These are phyloP conservation scores for Macropus fuliginosus DNA, from an alignment of 2,797 vertebrate species.

Conservation along the genomic window DNA sequence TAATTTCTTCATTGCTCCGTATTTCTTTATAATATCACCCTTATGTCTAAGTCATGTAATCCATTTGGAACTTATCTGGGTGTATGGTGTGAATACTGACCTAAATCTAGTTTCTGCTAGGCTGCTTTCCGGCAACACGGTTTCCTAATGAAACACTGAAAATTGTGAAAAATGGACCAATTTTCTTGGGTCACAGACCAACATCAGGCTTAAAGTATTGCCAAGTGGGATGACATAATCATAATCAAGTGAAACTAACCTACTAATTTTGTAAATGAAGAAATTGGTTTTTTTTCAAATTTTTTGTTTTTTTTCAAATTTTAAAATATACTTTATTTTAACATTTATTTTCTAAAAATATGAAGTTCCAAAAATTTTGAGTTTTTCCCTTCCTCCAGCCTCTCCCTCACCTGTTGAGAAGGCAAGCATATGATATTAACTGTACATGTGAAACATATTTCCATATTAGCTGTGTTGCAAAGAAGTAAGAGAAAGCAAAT, in stretches of 20 bases:
- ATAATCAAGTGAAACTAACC: neutral
- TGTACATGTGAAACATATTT: neutral
- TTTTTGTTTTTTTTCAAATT: neutral
- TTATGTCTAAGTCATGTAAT: neutral
- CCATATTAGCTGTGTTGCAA: neutral
- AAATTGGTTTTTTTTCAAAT: neutral
- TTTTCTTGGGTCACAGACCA: neutral
- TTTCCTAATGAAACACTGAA: no score
- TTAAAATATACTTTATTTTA: neutral
- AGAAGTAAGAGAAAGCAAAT: neutral
- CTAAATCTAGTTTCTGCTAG: neutral
- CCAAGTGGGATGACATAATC: neutral
- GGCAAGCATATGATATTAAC: neutral
- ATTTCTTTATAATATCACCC: neutral
- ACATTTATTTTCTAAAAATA: neutral
- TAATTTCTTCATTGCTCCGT: neutral
- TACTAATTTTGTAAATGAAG: neutral
- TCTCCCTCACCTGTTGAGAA: neutral
- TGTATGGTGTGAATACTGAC: neutral
- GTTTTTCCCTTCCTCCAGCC: neutral
- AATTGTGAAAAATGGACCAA: neutral
- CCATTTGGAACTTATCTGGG: neutral
- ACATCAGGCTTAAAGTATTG: neutral
- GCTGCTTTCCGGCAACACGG: neutral
- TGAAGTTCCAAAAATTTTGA: neutral